Conservation (phyloP, 2,888 invertebrate genomes). For the Celastrina argiolus region DNA sequence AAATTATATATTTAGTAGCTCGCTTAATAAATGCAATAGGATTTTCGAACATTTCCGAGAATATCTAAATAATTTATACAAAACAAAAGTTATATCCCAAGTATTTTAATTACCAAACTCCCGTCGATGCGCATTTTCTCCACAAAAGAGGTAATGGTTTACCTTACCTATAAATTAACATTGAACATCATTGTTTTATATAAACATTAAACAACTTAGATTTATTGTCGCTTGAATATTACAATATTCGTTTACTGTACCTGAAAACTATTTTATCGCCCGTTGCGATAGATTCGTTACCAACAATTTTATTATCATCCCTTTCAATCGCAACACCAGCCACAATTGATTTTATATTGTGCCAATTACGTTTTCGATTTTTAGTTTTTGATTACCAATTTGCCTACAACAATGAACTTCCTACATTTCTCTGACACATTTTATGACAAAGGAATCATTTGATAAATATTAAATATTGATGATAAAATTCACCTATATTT, state of each 20-base stretch:
- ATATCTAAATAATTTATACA: slow-evolving; percentile 13
- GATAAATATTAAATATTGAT: no score
- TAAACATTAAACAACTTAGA: slow-evolving; percentile 32
- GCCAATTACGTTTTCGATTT: slow-evolving; percentile 18
- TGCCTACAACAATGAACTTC: background rate
- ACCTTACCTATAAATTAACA: slow-evolving; percentile 33
- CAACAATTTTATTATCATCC: slow-evolving; percentile 34
- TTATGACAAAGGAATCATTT: background rate
- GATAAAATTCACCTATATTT: no score
- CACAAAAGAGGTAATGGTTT: slow-evolving; percentile 25
- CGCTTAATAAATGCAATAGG: background rate
- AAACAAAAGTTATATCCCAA: slow-evolving; percentile 20
- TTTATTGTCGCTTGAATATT: slow-evolving; percentile 38
- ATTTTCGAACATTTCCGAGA: background rate
- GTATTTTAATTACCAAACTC: slow-evolving; percentile 22
- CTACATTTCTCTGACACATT: background rate
- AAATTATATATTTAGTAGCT: background rate
- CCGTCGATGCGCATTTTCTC: slow-evolving; percentile 16
- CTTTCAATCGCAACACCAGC: slow-evolving; percentile 28
- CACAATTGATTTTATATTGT: slow-evolving; percentile 31
- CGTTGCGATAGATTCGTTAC: slow-evolving; percentile 28
- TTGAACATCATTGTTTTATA: slow-evolving; percentile 37
- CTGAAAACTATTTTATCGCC: slow-evolving; percentile 36
- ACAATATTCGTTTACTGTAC: slow-evolving; percentile 40
- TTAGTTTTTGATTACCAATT: slow-evolving; percentile 24